These are phyloP conservation scores for Zootermopsis nevadensis DNA, from an alignment of 2,888 invertebrate species.

Conservation along the genomic window DNA sequence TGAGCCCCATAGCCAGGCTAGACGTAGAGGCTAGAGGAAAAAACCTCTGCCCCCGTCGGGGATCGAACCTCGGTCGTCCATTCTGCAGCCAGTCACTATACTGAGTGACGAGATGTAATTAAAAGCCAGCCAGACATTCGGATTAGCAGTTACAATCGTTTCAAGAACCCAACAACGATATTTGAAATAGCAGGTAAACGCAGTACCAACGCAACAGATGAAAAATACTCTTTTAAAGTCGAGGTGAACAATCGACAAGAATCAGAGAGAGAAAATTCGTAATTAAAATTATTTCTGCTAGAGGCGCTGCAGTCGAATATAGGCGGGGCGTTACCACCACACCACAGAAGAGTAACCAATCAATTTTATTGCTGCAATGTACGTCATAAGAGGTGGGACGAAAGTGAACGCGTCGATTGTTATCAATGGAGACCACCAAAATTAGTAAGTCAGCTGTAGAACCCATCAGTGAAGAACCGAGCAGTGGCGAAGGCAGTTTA, in stretches of 20 bases:
- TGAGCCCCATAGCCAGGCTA: no score
- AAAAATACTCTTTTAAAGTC: not conserved
- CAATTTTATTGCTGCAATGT: no score
- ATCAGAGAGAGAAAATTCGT: not conserved
- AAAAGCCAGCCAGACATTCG: no score
- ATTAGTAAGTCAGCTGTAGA: not conserved
- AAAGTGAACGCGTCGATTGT: not conserved
- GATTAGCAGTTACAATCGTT: no score
- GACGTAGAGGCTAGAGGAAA: no score
- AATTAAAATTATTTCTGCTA: not conserved
- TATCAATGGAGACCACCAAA: not conserved
- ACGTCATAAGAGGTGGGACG: constrained; percentile 6
- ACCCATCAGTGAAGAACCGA: not conserved
- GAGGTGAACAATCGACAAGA: no score
- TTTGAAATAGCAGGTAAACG: not conserved
- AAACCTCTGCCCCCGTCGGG: no score
- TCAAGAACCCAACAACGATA: no score
- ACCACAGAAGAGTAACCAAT: not conserved
- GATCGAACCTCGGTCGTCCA: no score
- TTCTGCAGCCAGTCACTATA: no score
- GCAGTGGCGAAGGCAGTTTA: not conserved
- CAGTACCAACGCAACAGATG: not conserved
- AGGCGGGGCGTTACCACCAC: constrained; percentile 10
- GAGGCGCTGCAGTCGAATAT: not conserved
- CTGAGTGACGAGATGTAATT: no score